Base-by-base conservation (phyloP, 2,797 vertebrate species). In the Galago senegalensis region DNA sequence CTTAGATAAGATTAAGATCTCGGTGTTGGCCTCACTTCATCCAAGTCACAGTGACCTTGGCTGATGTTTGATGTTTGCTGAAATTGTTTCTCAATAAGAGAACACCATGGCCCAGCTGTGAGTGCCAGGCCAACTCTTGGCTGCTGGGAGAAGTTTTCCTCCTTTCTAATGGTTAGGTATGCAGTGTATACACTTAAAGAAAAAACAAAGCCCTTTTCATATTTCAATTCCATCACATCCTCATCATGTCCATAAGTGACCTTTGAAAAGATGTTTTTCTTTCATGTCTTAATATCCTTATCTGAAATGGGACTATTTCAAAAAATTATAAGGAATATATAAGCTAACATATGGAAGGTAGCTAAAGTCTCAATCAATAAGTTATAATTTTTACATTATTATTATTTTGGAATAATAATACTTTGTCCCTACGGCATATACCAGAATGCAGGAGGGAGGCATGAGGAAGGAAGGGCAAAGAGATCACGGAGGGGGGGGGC, bases 11-110 rank as follows among this genome's bases (percentile, higher is more conserved):
- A 83, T 81, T 75, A 89, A 89, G 70, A 4, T 60, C 20, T 95
- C 97, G 56, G 58, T 69, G 49, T 65, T 87, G 29, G 27, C 21
- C 17, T 93, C 34, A 25, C 29, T 87, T 76, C 25, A 72, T 96
- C 95, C 88, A 23, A 53, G n/a, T 87, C 25, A 16, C 9, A 34
- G 20, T 87, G 69, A 92, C 49, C 13, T 70, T 87, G 29, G 56
- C 61, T 34, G 9, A 20, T 40, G 8, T 16, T 77, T 81, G 27
- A 14, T 16, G n/a, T 87, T 46, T 18, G n/a, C 87, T 37, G 27
- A 87, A 67, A 40, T 90, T 82, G 17, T 43, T 69, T 91, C 53
- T 75, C 34, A 60, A 13, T 31, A 63, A 73, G 29, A 60, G 43
- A 77, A 73, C 3, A 12, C 16, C 14, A 23, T 0, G 3, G 18